A percentile compares a stretch with the other conserved stretches of the same genome.
These are phyloP conservation scores for Nasonia vitripennis DNA, from an alignment of 1,140 invertebrate genomes.

Conservation along the genomic window DNA sequence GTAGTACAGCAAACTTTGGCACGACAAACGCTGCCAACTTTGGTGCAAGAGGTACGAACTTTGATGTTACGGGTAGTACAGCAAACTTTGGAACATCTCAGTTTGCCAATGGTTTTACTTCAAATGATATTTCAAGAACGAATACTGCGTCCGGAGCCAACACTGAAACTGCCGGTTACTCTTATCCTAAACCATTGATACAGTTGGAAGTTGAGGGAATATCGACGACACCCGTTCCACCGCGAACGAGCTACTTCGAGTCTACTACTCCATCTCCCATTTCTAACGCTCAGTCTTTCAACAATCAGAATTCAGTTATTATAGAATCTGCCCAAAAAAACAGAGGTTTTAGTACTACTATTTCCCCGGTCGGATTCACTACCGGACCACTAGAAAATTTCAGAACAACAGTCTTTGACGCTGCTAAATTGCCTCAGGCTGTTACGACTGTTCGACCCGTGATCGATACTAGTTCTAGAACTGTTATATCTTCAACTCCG, in stretches of 20 bases:
- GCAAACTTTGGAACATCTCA: neutral
- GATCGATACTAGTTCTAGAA: slow-evolving; percentile 59
- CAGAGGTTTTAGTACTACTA: slow-evolving; percentile 52
- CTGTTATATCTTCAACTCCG: slow-evolving; percentile 55
- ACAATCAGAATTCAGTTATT: slow-evolving; percentile 54
- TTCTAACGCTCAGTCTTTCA: slow-evolving; percentile 59
- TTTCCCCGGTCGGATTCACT: slow-evolving; percentile 58
- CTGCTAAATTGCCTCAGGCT: slow-evolving; percentile 56
- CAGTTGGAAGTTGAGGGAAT: slow-evolving; percentile 52
- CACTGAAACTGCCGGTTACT: slow-evolving; percentile 54
- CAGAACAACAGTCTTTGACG: slow-evolving; percentile 59
- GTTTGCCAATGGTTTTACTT: neutral
- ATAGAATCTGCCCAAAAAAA: slow-evolving; percentile 26
- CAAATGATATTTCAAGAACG: slow-evolving; percentile 10
- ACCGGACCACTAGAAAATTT: slow-evolving; percentile 60
- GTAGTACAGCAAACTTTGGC: neutral
- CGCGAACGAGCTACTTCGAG: slow-evolving; percentile 27
- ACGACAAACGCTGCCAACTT: neutral
- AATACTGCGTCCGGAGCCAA: slow-evolving; percentile 43
- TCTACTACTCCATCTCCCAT: slow-evolving; percentile 59
- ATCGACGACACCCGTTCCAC: slow-evolving; percentile 30
- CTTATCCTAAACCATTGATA: slow-evolving; percentile 59
- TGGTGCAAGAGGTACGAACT: neutral
- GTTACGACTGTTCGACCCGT: slow-evolving; percentile 60
- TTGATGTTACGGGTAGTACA: neutral